Percentiles rank a stretch among this genome's conserved stretches.
These are phyloP conservation scores for Orthonevra nobilis DNA, from an alignment of 2,888 invertebrate genomes.

Conservation along the genomic window DNA sequence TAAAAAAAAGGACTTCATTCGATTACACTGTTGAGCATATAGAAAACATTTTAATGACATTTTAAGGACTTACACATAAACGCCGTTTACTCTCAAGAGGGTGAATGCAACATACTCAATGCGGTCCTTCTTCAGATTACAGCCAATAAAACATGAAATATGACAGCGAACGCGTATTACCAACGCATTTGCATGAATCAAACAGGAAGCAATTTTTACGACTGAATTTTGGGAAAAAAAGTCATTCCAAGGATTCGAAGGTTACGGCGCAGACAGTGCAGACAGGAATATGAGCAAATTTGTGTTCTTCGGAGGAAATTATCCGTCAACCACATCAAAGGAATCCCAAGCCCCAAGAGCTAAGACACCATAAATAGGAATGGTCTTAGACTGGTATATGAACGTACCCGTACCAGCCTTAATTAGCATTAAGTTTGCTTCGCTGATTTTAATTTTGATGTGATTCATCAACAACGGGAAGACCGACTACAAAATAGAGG, in stretches of 20 bases:
- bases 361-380: slow-evolving; percentile 28
- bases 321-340: slow-evolving; percentile 69
- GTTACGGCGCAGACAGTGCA: not conserved
- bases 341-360: slow-evolving; percentile 54
- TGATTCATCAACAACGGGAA: slow-evolving; percentile 68
- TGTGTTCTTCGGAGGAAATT: slow-evolving; percentile 59
- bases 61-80: slow-evolving; percentile 59
- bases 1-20: slow-evolving; percentile 33
- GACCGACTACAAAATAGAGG: slow-evolving; percentile 35
- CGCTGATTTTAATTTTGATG: slow-evolving; percentile 69
- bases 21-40: slow-evolving; percentile 40
- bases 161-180: not conserved
- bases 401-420: too few relatives aligned
- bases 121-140: slow-evolving; percentile 40
- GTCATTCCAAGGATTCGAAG: slow-evolving; percentile 23
- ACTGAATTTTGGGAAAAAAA: slow-evolving; percentile 30
- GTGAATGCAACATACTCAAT: not conserved
- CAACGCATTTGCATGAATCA: slow-evolving; percentile 49
- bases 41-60: slow-evolving; percentile 44
- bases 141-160: slow-evolving; percentile 63
- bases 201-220: slow-evolving; percentile 44
- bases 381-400: slow-evolving; percentile 36
- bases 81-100: not conserved
- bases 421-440: slow-evolving; percentile 67
- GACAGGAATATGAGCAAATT: slow-evolving; percentile 9